Base-by-base conservation (phyloP, 2,888 invertebrate species). In the Cremastinae sp. region DNA sequence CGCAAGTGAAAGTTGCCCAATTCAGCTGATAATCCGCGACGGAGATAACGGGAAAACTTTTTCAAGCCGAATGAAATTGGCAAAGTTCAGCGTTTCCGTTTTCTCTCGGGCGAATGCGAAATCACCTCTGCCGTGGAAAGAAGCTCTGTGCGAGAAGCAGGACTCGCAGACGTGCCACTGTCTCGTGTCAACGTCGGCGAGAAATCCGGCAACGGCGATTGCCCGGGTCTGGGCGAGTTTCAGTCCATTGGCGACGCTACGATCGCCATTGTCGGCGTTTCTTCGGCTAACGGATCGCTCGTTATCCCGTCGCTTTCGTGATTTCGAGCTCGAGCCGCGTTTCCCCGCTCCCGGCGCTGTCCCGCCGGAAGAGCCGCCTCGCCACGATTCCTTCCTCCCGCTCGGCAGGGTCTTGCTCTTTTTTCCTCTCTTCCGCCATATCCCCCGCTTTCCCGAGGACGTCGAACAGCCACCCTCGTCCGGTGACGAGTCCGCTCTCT, bases 191-290 rank as follows among this genome's bases (percentile, higher is more conserved):
- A 87, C 87, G 79, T 91, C 91, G 61, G 93, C 92, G 84, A 93
- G 89, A 88, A 94, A 93, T 79, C 94, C 93, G 78, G 94, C 93
- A 78, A 93, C 92, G 77, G 94, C 94, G 92, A 94, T 94, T 74
- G 94, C 94, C 90, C 94, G 93, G 66, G 92, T 92, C 90, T 94
- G 94, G 80, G 94, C 94, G 83, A 94, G 90, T 88, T 93, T 93
- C 80, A 95, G 91, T 73, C 94, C 94, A 86, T 93, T 93, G 76
- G 94, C 94, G 81, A 94, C 92, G 85, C 91, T 93, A 88, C 90
- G 92, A 88, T 90, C 84, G 88, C 88, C 80, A 28, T 74, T 70
- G 66, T 76, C 51, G 47, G 41, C 18, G 5, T 49, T 70, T 70
- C 43, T 58, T 10, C 43, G 41, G 10, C 20, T 49, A 34, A 14